Evolutionary conservation across 2,888 invertebrate species (phyloP).

Genomic region (Timandra comae): DNA sequence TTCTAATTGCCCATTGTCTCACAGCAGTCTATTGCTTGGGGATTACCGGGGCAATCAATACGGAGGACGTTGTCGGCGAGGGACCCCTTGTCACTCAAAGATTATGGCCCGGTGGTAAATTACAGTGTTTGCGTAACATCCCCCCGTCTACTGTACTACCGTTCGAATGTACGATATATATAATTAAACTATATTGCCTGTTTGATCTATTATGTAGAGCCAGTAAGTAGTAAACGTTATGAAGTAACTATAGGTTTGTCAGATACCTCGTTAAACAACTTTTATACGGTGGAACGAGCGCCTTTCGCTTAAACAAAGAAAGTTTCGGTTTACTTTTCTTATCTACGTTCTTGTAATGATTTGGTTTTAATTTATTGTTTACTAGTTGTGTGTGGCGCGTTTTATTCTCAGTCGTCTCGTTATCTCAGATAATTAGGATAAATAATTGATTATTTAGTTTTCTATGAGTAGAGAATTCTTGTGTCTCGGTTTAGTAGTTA

Average conservation of each 20-base stretch:
- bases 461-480: too few relatives aligned
- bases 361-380: too few relatives aligned
- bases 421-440: too few relatives aligned
- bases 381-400: too few relatives aligned
- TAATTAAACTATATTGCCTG: conserved; percentile 20
- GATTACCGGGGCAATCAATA: conserved; percentile 44
- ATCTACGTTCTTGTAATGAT: too few relatives aligned
- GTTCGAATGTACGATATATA: conserved; percentile 13
- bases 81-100: conserved; percentile 43
- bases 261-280: conserved; percentile 4
- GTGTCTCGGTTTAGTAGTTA: too few relatives aligned
- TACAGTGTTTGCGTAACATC: conserved; percentile 38
- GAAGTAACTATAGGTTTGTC: too few relatives aligned
- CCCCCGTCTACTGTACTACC: conserved; percentile 12
- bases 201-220: conserved; percentile 18
- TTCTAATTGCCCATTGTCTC: conserved; percentile 36
- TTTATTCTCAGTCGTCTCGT: too few relatives aligned
- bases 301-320: conserved; percentile 17
- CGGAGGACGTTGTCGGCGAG: conserved; percentile 30
- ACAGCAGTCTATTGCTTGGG: conserved; percentile 23
- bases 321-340: too few relatives aligned
- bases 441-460: too few relatives aligned
- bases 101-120: conserved; percentile 42
- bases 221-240: too few relatives aligned
- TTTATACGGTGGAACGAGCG: conserved; percentile 1